These are phyloP conservation scores for Podiceps cristatus DNA, from an alignment of 2,113 vertebrate species.

Conservation along the genomic window DNA sequence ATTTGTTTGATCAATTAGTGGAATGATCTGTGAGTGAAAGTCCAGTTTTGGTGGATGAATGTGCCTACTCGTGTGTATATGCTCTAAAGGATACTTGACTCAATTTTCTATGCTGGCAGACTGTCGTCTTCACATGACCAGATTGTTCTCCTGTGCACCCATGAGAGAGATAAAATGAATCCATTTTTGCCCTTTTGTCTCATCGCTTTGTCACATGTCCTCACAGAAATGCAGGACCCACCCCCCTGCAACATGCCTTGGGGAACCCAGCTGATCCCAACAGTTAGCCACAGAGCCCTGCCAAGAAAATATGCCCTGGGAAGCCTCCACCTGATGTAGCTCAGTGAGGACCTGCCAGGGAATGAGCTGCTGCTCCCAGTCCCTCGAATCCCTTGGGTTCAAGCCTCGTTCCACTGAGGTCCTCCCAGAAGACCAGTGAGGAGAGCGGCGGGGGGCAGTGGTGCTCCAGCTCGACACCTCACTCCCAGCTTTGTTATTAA, in stretches of 20 bases:
- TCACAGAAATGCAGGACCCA: background rate
- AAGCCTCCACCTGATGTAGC: background rate
- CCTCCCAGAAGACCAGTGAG: background rate
- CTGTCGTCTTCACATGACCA: background rate
- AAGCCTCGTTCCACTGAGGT: background rate
- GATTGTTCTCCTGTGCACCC: background rate
- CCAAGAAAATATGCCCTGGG: background rate
- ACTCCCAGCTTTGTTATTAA: background rate
- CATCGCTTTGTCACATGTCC: background rate
- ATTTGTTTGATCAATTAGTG: background rate
- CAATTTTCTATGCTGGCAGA: background rate
- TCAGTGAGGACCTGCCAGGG: background rate
- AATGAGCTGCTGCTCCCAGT: background rate
- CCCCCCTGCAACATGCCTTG: rapidly evolving
- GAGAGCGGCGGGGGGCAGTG: rapidly evolving
- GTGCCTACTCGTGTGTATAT: rapidly evolving
- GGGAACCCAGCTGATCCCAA: background rate
- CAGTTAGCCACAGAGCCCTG: background rate
- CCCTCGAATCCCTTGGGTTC: background rate
- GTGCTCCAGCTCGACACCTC: background rate
- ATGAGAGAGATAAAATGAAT: background rate
- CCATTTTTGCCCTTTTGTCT: background rate
- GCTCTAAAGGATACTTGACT: background rate
- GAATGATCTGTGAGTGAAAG: background rate
- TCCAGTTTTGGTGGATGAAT: background rate